Percentiles rank a stretch among this genome's conserved stretches.
These are phyloP conservation scores for Psilopsiagon aurifrons DNA, from an alignment of 2,113 vertebrate species.

Conservation along the genomic window DNA sequence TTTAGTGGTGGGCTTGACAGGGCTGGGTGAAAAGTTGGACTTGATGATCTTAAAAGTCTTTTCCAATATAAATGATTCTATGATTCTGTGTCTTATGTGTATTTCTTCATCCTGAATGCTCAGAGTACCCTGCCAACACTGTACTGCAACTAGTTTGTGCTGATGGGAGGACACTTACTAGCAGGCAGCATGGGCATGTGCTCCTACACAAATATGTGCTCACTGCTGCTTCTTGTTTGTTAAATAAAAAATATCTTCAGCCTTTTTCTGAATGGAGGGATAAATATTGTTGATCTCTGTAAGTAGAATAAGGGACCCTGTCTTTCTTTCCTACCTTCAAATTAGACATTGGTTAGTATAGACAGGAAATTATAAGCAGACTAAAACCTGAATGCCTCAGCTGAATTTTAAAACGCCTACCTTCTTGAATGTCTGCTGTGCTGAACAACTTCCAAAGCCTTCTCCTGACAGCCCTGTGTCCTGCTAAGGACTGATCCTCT, in stretches of 20 bases:
- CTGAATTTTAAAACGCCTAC: neutral
- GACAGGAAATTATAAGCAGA: neutral
- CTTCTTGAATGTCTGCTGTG: neutral
- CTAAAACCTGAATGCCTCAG: neutral
- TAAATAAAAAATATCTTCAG: neutral
- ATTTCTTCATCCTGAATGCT: neutral
- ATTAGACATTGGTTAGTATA: neutral
- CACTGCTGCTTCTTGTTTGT: neutral
- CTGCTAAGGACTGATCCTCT: neutral
- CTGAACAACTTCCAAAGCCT: neutral
- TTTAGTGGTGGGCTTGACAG: neutral
- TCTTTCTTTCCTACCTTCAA: neutral
- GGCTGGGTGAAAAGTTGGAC: neutral
- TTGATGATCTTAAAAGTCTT: neutral
- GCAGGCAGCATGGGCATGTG: rapidly evolving
- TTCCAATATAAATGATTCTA: neutral
- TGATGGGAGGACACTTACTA: neutral
- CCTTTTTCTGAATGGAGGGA: neutral
- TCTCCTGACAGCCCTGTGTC: neutral
- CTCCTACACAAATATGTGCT: neutral
- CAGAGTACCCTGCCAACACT: neutral
- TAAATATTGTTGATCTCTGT: neutral
- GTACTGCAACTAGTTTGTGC: neutral
- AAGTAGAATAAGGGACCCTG: neutral
- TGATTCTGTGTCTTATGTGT: neutral